Base-by-base conservation (phyloP, 2,113 vertebrate genomes). In the Channa argus region DNA sequence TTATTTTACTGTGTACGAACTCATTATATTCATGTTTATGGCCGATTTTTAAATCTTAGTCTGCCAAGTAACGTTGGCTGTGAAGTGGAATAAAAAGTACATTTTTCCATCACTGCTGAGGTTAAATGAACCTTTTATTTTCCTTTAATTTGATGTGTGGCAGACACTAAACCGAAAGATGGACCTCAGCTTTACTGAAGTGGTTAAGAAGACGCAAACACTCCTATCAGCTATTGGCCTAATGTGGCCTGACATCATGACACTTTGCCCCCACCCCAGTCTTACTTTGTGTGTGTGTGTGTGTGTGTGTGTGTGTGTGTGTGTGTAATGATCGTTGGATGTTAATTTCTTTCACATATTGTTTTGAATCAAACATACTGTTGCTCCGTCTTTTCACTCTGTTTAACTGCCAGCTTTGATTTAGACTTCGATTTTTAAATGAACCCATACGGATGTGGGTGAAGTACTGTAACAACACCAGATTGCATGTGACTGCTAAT, bases 401-500 rank as follows among this genome's bases (percentile, higher is more conserved):
- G 74, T 88, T 75, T 68, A 55, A 11, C 82, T 87, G 88, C 84
- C 88, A 90, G 59, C 44, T 75, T 68, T 63, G 65, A 81, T 89
- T 78, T 77, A 55, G 60, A 59, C 62, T 24, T 7, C 38, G 56
- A 90, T 83, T 80, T 77, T 66, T 88, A 82, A 88, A 84, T 79
- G 72, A 83, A 68, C 68, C 72, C 49, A 74, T 77, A 77, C 88
- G 91, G 83, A 92, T 88, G 83, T 73, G 71, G 83, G 71, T 84
- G 72, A 73, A 87, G 85, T 87, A 77, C 24, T 24, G 24, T 24
- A 24, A 83, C 82, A 87, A 77, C 82, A 62, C 63, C 58, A 79
- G 85, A 88, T 85, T 68, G 85, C 88, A 88, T 86, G 82, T 83
- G 90, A 75, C 77, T 84, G 84, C 77, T 88, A 82, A 92, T 91